phyloP scores from a whole-genome alignment of 2,888 invertebrate genomes.

The Clunio marinus region DNA sequence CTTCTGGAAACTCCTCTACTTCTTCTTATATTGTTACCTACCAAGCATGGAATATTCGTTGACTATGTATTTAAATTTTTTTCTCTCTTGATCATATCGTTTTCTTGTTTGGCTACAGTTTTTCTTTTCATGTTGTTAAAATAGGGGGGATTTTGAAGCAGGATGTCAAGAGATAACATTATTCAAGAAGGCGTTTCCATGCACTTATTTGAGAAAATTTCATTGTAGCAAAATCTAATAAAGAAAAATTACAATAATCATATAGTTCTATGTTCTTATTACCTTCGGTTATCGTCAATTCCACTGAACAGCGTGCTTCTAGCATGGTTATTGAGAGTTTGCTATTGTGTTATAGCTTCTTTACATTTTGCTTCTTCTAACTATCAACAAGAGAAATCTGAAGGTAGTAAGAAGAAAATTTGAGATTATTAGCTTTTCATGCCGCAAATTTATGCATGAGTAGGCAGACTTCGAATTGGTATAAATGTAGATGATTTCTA shows the following conservation, averaged over 20 bases:
- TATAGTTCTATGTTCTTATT: neutral
- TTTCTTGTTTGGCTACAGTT: neutral
- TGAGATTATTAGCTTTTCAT: too few species aligned
- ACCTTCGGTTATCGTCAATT: neutral
- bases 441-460: too few species aligned
- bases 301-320: neutral
- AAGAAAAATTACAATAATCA: conserved; percentile 21
- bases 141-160: too few species aligned
- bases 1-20: neutral
- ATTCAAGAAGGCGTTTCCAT: neutral
- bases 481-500: too few species aligned
- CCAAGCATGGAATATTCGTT: neutral
- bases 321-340: neutral
- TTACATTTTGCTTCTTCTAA: neutral
- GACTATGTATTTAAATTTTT: neutral
- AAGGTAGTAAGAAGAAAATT: too few species aligned
- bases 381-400: neutral
- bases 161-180: neutral
- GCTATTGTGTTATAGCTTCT: neutral
- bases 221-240: neutral
- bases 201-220: neutral
- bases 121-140: too few species aligned
- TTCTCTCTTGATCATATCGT: conserved; percentile 1
- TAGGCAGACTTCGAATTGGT: too few species aligned
- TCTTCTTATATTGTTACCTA: neutral